Evolutionary conservation across 1,140 invertebrate species (phyloP).

Genomic region (Spodoptera frugiperda): DNA sequence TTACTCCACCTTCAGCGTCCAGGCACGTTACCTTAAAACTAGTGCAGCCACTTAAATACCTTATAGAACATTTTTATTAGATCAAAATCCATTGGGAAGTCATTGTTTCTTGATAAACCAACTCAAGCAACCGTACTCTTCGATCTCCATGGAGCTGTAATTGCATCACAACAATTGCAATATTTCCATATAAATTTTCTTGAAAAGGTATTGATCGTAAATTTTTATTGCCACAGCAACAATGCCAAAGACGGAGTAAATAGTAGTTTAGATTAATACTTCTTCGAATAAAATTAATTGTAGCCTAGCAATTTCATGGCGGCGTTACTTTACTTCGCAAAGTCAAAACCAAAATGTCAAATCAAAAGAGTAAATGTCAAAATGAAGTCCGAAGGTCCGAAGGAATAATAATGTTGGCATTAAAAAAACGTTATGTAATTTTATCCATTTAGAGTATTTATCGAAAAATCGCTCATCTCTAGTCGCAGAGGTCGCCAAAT

Average conservation of each 20-base stretch:
- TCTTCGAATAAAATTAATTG: too few relatives aligned
- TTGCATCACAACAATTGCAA: slow-evolving; percentile 8
- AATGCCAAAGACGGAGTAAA: background rate
- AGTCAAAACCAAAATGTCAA: too few relatives aligned
- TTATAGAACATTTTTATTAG: background rate
- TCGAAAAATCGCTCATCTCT: too few relatives aligned
- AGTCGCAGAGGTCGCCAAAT: too few relatives aligned
- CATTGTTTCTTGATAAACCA: background rate
- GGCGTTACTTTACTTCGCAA: too few relatives aligned
- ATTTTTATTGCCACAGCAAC: too few relatives aligned
- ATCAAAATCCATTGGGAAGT: slow-evolving; percentile 1
- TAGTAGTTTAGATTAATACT: background rate
- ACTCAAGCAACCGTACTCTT: background rate
- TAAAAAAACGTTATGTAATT: too few relatives aligned
- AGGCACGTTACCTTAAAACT: background rate
- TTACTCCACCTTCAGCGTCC: background rate
- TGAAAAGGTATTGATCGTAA: background rate
- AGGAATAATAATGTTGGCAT: too few relatives aligned
- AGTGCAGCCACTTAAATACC: background rate
- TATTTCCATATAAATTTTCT: background rate
- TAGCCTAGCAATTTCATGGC: too few relatives aligned
- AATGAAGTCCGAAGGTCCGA: too few relatives aligned
- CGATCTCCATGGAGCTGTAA: background rate
- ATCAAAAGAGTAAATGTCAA: too few relatives aligned
- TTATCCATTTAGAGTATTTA: too few relatives aligned